Evolutionary conservation across 2,113 vertebrate species (phyloP), one percentile per base, ranked within the genome.

Genomic region (Alligator sinensis): DNA sequence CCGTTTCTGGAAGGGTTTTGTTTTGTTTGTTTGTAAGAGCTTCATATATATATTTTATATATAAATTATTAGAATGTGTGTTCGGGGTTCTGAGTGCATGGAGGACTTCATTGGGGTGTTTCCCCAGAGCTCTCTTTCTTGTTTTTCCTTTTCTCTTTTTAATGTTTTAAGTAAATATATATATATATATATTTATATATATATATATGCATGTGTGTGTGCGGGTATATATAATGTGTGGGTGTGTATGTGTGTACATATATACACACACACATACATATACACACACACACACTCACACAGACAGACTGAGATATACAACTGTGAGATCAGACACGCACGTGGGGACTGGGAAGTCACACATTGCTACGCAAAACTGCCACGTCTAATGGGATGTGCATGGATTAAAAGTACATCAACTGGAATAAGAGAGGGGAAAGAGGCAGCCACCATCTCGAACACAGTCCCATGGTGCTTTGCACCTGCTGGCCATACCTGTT

Each of bases 281-380:
- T 9, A 47, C 47, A 47, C 47, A 47, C 47, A 47, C 47, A 47
- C 47, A 38, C 38, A 5, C 38, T 38, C 38, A 38, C 38, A 47
- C 47, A 47, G 2, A 97, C 95, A 97, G 93, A 96, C 95, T 22
- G 78, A 96, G 95, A 97, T 94, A 97, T 97, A 97, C 96, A 97
- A 95, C 94, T 57, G 96, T 97, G 96, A 95, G 88, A 94, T 97
- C 95, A 88, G 95, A 97, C 97, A 97, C 96, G 91, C 94, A 97
- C 96, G 58, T 61, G 91, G 85, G 80, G 95, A 84, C 66, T 86
- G 91, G 96, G 97, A 96, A 74, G 83, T 97, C 98, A 98, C 98
- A 98, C 96, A 92, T 97, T 97, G 98, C 98, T 98, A 98, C 97
- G 96, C 97, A 98, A 98, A 98, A 98, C 98, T 96, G 98, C 96